Conservation (phyloP, 2,797 vertebrate genomes). For the Chelidonichthys spinosus region DNA sequence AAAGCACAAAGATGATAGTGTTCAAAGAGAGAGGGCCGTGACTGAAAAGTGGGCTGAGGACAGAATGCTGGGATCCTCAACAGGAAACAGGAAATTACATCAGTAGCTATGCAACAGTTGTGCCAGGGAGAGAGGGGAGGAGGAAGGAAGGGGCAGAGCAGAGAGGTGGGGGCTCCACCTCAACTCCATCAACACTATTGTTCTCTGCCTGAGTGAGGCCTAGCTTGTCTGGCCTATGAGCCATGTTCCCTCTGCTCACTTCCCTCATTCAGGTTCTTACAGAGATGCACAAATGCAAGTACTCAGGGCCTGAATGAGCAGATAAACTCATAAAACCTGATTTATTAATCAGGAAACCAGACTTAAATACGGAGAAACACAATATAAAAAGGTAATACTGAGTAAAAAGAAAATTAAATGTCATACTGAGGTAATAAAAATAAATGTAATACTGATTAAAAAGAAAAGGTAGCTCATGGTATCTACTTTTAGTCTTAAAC, state of each 20-base stretch:
- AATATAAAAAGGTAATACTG: not conserved
- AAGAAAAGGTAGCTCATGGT: not conserved
- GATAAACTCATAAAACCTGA: not conserved
- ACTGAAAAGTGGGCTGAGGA: conserved; percentile 8
- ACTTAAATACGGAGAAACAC: not conserved
- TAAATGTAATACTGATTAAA: not conserved
- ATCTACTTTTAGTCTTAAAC: not conserved
- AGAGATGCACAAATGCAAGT: not conserved
- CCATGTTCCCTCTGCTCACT: conserved; percentile 13
- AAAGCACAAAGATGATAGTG: not conserved
- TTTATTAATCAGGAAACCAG: not conserved
- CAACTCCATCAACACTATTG: conserved; percentile 70
- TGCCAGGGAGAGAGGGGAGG: conserved; percentile 27
- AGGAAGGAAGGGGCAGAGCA: conserved; percentile 63
- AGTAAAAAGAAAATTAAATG: too few relatives aligned
- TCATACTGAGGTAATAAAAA: too few relatives aligned
- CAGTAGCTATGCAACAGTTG: conserved; percentile 52
- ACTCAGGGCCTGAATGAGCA: not conserved
- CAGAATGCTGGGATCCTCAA: conserved; percentile 9
- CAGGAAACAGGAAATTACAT: conserved; percentile 78
- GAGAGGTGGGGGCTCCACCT: conserved; percentile 36
- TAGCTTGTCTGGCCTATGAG: conserved; percentile 10
- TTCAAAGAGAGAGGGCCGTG: not conserved
- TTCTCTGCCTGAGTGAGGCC: conserved; percentile 48
- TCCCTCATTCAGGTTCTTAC: not conserved